phyloP scores from a whole-genome alignment of 2,113 vertebrate species.

The Xenopus tropicalis region DNA sequence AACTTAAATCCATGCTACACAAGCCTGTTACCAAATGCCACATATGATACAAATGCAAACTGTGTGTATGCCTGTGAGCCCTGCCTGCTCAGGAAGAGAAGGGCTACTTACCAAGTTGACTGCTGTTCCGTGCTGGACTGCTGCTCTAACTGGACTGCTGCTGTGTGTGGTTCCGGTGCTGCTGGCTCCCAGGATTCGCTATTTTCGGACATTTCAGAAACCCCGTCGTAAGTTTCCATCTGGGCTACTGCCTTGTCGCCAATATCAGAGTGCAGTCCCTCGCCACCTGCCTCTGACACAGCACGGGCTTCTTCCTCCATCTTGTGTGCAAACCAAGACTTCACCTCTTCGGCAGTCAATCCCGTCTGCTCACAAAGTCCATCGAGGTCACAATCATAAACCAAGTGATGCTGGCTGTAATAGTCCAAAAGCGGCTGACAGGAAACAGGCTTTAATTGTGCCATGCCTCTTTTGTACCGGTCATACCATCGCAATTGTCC shows the following conservation, averaged over 20 bases:
- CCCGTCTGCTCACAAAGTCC: conserved; percentile 71
- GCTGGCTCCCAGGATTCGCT: conserved; percentile 59
- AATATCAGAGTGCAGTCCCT: conserved; percentile 45
- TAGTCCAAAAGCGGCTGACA: conserved; percentile 74
- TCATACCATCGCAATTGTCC: conserved; percentile 94
- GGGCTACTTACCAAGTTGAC: conserved; percentile 61
- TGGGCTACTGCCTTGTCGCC: conserved; percentile 35
- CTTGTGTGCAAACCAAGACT: conserved; percentile 77
- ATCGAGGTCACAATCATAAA: conserved; percentile 77
- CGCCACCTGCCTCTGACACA: conserved; percentile 42
- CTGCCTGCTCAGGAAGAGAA: no score
- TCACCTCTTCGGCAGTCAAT: conserved; percentile 77
- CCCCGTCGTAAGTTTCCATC: conserved; percentile 43
- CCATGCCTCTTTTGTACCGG: conserved; percentile 73
- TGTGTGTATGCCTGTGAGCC: no score
- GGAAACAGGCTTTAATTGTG: conserved; percentile 59
- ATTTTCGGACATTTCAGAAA: conserved; percentile 57
- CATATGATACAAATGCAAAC: no score
- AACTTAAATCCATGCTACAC: no score
- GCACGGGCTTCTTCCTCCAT: conserved; percentile 59
- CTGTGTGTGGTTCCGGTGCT: conserved; percentile 48
- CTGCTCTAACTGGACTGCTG: conserved; percentile 46
- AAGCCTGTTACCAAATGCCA: no score
- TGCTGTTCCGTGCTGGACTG: conserved; percentile 44
- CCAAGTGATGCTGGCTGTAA: conserved; percentile 64